Base-by-base conservation (phyloP, 2,888 invertebrate species). In the Rhamnusium bicolor region DNA sequence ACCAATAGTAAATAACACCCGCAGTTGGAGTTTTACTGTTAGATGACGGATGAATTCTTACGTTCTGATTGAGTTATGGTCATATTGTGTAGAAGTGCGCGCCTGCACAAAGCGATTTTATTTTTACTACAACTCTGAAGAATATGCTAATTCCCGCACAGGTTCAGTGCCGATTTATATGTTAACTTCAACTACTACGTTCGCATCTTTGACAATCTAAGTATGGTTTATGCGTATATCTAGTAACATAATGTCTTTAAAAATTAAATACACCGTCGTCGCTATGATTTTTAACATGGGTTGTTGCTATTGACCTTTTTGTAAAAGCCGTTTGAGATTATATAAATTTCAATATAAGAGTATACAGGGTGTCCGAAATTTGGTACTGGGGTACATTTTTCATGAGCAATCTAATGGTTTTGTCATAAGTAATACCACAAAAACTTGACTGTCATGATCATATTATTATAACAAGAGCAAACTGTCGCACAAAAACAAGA, bases 11-110 rank as follows among this genome's bases (percentile, higher is more conserved):
- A 79, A 79, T 79, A 77, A 76, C 79, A 79, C 79, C 79, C 79
- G 79, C 79, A 71, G 77, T 77, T 73, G 77, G 77, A 71, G 62
- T 71, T 79, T 77, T 79, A 77, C 79, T 76, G 79, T 77, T 79
- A 79, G 79, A 79, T 79, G 79, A 79, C 78, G 79, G 79, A 79
- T 79, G 78, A 79, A 79, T 79, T 78, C 79, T 77, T 73, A 62
- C 73, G 32, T 75, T 72, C 74, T 79, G 79, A 79, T 78, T 79
- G 79, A 79, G 77, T 79, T 79, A 79, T 75, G 74, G 71, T 67
- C 71, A 78, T 78, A 79, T 79, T 79, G 79, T 79, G 69, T 74
- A 54, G 74, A 60, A 66, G 68, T 62, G 72, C 75, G 72, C 75
- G 73, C 72, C 72, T 75, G 67, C 69, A 46, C 67, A 66, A 69